Conservation (phyloP, 2,113 vertebrate species). For the Hippoglossus stenolepis region DNA sequence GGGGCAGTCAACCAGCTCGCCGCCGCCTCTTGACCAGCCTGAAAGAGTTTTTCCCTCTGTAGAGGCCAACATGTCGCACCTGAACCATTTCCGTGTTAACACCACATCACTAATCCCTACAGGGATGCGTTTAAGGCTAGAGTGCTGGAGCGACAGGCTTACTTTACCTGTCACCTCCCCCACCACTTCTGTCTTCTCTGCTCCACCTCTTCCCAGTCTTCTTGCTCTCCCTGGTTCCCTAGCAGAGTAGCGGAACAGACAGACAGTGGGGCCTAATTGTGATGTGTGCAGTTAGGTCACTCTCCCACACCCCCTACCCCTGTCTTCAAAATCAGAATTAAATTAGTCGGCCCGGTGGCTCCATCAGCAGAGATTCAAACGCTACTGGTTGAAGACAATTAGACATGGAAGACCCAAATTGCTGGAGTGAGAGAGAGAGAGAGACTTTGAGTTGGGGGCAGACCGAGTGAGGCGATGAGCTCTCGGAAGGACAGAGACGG, state of each 20-base stretch:
- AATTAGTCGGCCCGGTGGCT: conserved; percentile 77
- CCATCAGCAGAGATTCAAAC: conserved; percentile 73
- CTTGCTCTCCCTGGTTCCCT: conserved; percentile 34
- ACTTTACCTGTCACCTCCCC: conserved; percentile 43
- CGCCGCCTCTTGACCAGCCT: conserved; percentile 23
- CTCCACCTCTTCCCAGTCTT: conserved; percentile 2
- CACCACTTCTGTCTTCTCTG: conserved; percentile 12
- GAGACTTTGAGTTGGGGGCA: conserved; percentile 25
- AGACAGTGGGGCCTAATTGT: conserved; percentile 74
- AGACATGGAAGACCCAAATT: conserved; percentile 59
- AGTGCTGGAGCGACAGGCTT: conserved; percentile 30
- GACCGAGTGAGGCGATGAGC: conserved; percentile 40
- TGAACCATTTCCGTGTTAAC: conserved; percentile 53
- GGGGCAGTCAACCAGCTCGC: conserved; percentile 44
- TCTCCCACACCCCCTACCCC: conserved; percentile 37
- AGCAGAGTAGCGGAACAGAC: conserved; percentile 49
- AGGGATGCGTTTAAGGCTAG: conserved; percentile 46
- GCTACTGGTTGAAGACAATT: conserved; percentile 69
- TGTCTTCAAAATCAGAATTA: conserved; percentile 61
- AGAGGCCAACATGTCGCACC: conserved; percentile 54
- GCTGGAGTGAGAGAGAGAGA: conserved; percentile 20
- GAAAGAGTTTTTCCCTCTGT: conserved; percentile 31
- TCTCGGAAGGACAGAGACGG: conserved; percentile 18
- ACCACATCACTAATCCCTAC: conserved; percentile 52
- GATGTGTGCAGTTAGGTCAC: conserved; percentile 70